A percentile compares a stretch with the other conserved stretches of the same genome.
Evolutionary conservation across 2,113 vertebrate species (phyloP).

Genomic region (Rana temporaria): DNA sequence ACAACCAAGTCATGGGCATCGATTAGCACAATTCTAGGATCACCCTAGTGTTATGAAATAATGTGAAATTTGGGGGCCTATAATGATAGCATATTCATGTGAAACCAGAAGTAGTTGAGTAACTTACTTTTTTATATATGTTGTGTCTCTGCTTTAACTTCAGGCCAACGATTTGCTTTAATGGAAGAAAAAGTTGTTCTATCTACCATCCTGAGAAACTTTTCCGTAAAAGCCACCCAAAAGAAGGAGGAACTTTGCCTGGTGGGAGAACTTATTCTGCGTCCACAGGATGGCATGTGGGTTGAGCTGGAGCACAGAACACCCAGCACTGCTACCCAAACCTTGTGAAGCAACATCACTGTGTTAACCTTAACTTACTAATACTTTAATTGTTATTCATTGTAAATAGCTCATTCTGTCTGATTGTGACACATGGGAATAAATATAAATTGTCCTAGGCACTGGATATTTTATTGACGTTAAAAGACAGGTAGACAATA

Average conservation of each 20-base stretch:
- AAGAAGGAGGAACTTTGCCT: constrained; percentile 80
- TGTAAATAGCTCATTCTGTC: constrained; percentile 39
- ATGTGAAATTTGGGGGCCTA: too few relatives aligned
- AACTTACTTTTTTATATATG: too few relatives aligned
- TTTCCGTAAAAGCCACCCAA: constrained; percentile 83
- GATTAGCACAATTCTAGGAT: too few relatives aligned
- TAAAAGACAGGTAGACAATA: too few relatives aligned
- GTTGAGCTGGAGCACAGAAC: constrained; percentile 82
- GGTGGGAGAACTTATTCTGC: constrained; percentile 85
- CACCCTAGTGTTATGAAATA: too few relatives aligned
- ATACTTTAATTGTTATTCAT: constrained; percentile 1
- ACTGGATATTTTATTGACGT: too few relatives aligned
- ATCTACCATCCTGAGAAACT: constrained; percentile 80
- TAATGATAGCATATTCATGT: too few relatives aligned
- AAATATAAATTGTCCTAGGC: too few relatives aligned
- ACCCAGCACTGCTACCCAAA: not conserved
- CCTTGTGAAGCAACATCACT: not conserved
- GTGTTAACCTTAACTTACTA: not conserved
- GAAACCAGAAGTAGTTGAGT: too few relatives aligned
- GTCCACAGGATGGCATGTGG: constrained; percentile 85
- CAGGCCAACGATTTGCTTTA: constrained; percentile 91
- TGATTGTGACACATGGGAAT: too few relatives aligned
- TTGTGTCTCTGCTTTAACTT: constrained; percentile 24
- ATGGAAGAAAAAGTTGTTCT: constrained; percentile 93
- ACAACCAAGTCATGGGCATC: too few relatives aligned